Percentiles rank a stretch among this genome's conserved stretches.
phyloP scores from a whole-genome alignment of 2,113 vertebrate species.

The Ifrita kowaldi region DNA sequence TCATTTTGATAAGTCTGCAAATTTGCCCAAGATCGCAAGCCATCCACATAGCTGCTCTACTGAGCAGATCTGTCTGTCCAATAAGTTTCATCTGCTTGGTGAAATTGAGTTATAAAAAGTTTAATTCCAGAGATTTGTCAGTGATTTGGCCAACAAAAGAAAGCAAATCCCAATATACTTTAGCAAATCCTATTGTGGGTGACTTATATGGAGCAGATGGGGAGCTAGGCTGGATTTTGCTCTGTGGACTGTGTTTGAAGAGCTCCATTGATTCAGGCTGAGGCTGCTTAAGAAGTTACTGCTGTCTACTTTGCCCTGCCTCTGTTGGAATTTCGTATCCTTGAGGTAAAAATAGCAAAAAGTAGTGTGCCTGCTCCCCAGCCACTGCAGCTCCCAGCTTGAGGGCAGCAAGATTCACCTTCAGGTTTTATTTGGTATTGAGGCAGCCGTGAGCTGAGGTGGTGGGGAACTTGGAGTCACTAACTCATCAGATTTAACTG shows the following conservation, averaged over 20 bases:
- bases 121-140: not conserved
- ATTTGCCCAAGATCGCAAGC: not conserved
- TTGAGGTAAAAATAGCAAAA: not conserved
- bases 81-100: not conserved
- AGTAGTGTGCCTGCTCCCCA: not conserved
- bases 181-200: not conserved
- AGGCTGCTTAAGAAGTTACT: not conserved
- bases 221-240: not conserved
- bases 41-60: not conserved
- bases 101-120: not conserved
- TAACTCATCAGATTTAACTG: not conserved
- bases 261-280: not conserved
- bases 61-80: not conserved
- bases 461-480: not conserved
- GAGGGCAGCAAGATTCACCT: not conserved
- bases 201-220: not conserved
- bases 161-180: not conserved
- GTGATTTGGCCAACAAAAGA: not conserved
- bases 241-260: not conserved
- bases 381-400: not conserved
- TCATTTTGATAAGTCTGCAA: not conserved
- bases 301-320: not conserved
- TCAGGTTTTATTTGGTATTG: not conserved
- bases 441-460: accelerated
- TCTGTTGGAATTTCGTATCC: not conserved